These are phyloP conservation scores for Tolmerus cingulatus DNA, from an alignment of 2,888 invertebrate species.

Conservation along the genomic window DNA sequence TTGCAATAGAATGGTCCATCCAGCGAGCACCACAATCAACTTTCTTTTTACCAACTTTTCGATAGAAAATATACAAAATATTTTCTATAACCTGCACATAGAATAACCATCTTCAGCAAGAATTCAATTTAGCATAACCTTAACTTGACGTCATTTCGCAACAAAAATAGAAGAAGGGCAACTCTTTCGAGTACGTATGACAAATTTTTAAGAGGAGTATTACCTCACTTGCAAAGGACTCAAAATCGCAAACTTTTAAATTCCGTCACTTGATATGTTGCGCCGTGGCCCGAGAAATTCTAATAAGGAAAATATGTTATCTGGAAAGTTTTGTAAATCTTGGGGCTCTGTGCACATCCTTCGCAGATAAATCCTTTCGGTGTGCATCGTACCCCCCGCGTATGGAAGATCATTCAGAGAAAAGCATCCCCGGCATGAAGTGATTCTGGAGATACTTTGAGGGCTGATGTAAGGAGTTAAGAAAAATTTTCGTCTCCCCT, in stretches of 20 bases:
- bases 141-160: background rate
- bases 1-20: background rate
- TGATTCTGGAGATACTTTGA: slow-evolving; percentile 2
- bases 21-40: background rate
- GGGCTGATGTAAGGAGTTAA: slow-evolving; percentile 8
- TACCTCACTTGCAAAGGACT: background rate
- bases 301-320: slow-evolving; percentile 48
- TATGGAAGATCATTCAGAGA: slow-evolving; percentile 8
- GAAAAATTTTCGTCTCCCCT: background rate
- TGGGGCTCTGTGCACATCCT: slow-evolving; percentile 44
- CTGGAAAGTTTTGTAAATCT: slow-evolving; percentile 47
- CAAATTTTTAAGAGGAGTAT: background rate
- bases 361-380: slow-evolving; percentile 45
- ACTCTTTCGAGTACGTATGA: background rate
- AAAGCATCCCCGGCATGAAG: slow-evolving; percentile 13
- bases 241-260: background rate
- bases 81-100: background rate
- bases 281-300: slow-evolving; percentile 15
- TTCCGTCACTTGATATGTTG: background rate
- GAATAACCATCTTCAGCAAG: background rate
- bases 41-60: background rate
- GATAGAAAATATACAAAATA: background rate
- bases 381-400: background rate
- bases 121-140: background rate
- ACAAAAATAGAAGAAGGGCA: background rate